phyloP scores from a whole-genome alignment of 2,113 vertebrate species.

The Meleagris gallopavo region DNA sequence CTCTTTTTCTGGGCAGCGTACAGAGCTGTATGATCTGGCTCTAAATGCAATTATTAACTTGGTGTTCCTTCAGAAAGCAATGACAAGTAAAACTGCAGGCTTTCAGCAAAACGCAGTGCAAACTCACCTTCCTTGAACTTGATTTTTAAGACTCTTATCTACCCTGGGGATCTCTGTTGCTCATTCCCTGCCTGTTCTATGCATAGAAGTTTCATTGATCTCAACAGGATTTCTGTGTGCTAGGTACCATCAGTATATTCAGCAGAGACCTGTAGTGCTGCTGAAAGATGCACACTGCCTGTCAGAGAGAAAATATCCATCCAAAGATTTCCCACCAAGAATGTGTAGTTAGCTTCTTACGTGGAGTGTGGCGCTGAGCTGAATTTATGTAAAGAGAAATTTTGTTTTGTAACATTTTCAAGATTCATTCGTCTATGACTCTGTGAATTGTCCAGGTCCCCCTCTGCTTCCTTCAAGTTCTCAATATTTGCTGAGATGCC shows the following conservation, averaged over 20 bases:
- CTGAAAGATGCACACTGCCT: neutral
- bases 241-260: neutral
- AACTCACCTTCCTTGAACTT: conserved; percentile 44
- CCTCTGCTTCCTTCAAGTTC: neutral
- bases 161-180: neutral
- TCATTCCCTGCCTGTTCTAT: conserved; percentile 17
- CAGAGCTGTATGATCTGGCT: neutral
- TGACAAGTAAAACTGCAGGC: neutral
- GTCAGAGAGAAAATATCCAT: neutral
- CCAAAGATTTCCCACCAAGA: neutral
- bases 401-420: neutral
- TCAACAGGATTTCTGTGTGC: conserved; percentile 1
- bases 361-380: neutral
- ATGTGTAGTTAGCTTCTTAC: neutral
- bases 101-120: neutral
- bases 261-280: neutral
- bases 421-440: neutral
- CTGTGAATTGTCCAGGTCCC: neutral
- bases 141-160: conserved; percentile 34
- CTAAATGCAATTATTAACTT: neutral
- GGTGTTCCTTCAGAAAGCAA: neutral
- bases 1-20: neutral
- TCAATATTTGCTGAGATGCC: neutral
- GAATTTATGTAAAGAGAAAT: neutral
- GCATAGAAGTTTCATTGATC: conserved; percentile 23